Evolutionary conservation across 2,888 invertebrate genomes (phyloP).

Genomic region (Ichneumon xanthorius): DNA sequence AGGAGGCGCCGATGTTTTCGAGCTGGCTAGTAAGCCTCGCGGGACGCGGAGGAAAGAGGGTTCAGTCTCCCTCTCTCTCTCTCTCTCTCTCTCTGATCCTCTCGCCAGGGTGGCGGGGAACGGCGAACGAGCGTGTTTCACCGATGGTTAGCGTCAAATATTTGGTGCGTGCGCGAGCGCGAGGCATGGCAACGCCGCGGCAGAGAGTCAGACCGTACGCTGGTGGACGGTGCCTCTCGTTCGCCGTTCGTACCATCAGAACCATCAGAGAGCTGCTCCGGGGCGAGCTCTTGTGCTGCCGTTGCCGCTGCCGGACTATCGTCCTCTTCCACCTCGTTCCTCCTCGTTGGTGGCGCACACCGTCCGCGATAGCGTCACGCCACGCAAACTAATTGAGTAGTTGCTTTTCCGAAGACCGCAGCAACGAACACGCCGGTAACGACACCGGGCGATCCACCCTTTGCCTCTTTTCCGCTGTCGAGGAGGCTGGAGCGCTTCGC

Average conservation of each 20-base stretch:
- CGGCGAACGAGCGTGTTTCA: conserved; percentile 80
- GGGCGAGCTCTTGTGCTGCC: conserved; percentile 26
- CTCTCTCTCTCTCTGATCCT: background rate
- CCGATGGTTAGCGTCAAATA: conserved; percentile 84
- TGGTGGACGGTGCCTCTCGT: conserved; percentile 36
- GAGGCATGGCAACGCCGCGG: conserved; percentile 82
- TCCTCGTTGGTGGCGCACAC: conserved; percentile 57
- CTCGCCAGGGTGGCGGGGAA: conserved; percentile 46
- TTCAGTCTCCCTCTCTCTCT: background rate
- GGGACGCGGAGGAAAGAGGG: conserved; percentile 60
- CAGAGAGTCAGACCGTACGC: conserved; percentile 33
- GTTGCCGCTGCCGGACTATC: conserved; percentile 18
- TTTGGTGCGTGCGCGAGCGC: conserved; percentile 81
- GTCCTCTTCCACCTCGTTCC: conserved; percentile 23
- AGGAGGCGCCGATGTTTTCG: conserved; percentile 82
- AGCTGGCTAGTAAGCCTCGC: conserved; percentile 81
- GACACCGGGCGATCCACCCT: background rate
- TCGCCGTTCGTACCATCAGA: conserved; percentile 36
- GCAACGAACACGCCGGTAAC: conserved; percentile 1
- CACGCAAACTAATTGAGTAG: conserved; percentile 81
- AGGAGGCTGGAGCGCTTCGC: background rate
- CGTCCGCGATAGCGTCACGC: conserved; percentile 77
- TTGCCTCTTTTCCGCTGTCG: background rate
- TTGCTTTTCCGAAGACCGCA: conserved; percentile 73
- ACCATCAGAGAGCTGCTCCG: conserved; percentile 45